A percentile compares a stretch with the other conserved stretches of the same genome.
Conservation (phyloP, 2,113 vertebrate species). For the Sapajus apella region DNA sequence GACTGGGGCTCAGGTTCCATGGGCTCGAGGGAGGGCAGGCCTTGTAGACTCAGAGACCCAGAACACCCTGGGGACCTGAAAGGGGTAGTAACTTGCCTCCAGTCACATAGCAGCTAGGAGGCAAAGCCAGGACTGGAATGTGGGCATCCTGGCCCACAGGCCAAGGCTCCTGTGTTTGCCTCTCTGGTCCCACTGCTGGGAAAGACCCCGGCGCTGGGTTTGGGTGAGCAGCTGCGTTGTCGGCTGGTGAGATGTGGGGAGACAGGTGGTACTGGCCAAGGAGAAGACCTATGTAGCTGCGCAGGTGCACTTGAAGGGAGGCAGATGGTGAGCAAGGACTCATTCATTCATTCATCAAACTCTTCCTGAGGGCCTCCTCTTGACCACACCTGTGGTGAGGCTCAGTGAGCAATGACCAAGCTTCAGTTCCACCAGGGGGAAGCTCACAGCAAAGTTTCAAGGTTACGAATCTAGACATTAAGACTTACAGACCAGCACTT, state of each 20-base stretch:
- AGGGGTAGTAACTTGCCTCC: not conserved
- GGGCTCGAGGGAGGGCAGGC: not conserved
- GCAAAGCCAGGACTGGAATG: not conserved
- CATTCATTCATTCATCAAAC: not conserved
- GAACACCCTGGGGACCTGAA: not conserved
- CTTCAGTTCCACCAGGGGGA: not conserved
- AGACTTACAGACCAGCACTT: not conserved
- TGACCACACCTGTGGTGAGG: not conserved
- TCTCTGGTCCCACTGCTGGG: not conserved
- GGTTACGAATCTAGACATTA: not conserved
- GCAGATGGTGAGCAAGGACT: not conserved
- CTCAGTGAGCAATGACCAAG: not conserved
- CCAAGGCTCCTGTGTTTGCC: not conserved
- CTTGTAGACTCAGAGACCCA: not conserved
- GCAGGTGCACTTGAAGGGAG: not conserved
- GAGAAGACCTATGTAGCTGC: not conserved
- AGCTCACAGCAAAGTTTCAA: not conserved
- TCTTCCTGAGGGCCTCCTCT: not conserved
- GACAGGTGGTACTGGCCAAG: not conserved
- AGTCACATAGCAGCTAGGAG: not conserved
- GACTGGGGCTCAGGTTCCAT: not conserved
- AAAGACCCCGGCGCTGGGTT: not conserved
- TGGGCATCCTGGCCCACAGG: not conserved
- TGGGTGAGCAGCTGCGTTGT: not conserved
- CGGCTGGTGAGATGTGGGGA: not conserved